A percentile compares a stretch with the other conserved stretches of the same genome.
phyloP scores from a whole-genome alignment of 2,113 vertebrate genomes.

The Pagrus major region DNA sequence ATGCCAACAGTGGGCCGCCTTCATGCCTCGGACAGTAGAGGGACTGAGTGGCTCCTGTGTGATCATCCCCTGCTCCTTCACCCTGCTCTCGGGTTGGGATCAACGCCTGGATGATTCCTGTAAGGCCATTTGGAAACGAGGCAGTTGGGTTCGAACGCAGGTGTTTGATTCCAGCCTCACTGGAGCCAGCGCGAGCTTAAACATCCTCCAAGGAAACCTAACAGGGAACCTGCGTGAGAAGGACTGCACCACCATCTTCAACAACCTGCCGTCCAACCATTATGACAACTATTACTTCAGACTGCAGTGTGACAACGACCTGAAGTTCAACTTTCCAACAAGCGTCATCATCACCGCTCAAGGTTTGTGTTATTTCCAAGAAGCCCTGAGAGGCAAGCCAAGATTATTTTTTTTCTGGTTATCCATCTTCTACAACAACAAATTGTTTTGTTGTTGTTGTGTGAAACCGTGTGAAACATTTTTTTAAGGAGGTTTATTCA shows the following conservation, averaged over 20 bases:
- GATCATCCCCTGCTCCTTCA: conserved; percentile 69
- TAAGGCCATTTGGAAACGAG: conserved; percentile 69
- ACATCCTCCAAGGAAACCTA: conserved; percentile 66
- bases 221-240: conserved; percentile 54
- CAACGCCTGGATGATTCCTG: conserved; percentile 51
- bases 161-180: conserved; percentile 76
- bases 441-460: no score
- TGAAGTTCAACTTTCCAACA: conserved; percentile 59
- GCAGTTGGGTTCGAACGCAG: background rate
- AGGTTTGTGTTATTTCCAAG: conserved; percentile 37
- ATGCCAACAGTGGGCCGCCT: conserved; percentile 44
- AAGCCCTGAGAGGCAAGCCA: no score
- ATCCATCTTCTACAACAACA: no score
- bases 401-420: no score
- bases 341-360: conserved; percentile 40
- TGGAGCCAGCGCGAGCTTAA: background rate
- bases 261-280: conserved; percentile 38
- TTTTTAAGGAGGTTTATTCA: no score
- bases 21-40: conserved; percentile 60
- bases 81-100: conserved; percentile 16
- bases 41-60: conserved; percentile 73
- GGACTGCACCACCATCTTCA: conserved; percentile 76
- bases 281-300: conserved; percentile 68
- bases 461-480: no score
- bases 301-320: conserved; percentile 58